Evolutionary conservation across 2,888 invertebrate genomes (phyloP).

Genomic region (Andrena chrysosceles): DNA sequence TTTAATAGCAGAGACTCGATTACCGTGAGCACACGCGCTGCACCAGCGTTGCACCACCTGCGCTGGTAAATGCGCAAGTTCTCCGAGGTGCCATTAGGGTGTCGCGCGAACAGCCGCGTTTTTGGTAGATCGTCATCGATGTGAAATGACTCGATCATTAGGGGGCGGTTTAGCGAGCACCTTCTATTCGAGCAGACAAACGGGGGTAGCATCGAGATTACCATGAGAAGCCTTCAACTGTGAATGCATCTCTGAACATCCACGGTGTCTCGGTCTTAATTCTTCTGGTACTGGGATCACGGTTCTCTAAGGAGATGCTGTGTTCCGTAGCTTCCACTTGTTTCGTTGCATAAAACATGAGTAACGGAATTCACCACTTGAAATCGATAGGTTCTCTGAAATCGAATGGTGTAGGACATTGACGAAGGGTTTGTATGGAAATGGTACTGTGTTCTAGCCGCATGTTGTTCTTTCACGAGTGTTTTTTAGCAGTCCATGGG

Average conservation of each 20-base stretch:
- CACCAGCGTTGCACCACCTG: conserved; percentile 21
- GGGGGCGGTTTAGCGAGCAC: conserved; percentile 1
- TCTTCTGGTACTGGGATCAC: no score
- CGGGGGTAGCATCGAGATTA: background rate
- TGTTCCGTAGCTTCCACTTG: no score
- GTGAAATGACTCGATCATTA: conserved; percentile 15
- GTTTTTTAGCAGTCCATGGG: background rate
- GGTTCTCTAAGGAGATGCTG: no score
- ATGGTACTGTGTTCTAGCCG: background rate
- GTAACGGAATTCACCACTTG: no score
- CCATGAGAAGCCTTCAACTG: no score
- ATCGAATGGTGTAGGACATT: background rate
- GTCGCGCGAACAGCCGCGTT: conserved; percentile 18
- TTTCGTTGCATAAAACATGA: no score
- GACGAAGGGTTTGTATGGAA: background rate
- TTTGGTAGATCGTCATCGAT: conserved; percentile 35
- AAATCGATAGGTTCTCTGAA: background rate
- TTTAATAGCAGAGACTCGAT: conserved; percentile 14
- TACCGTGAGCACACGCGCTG: background rate
- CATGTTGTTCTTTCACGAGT: background rate
- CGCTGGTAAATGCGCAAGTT: conserved; percentile 7
- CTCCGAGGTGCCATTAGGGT: conserved; percentile 6
- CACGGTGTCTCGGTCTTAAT: no score
- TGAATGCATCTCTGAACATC: no score
- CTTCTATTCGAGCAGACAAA: background rate